Percentiles rank a stretch among this genome's conserved stretches.
Conservation (phyloP, 2,797 vertebrate species). For the Pelobates cultripes region DNA sequence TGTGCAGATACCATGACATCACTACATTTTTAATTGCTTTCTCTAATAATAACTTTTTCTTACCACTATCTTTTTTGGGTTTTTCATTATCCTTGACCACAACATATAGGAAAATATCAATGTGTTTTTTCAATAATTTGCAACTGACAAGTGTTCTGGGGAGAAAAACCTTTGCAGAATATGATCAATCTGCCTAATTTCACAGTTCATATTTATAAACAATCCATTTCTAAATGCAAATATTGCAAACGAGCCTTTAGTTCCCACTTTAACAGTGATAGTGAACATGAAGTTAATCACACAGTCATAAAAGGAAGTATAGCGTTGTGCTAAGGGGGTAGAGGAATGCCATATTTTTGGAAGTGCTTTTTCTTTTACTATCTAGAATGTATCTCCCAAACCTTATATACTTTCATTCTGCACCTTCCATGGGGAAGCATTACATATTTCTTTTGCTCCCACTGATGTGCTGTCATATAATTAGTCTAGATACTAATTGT, state of each 20-base stretch:
- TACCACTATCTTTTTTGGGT: too few relatives aligned
- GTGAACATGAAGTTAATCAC: not conserved
- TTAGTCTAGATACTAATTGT: not conserved
- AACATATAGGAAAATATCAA: too few relatives aligned
- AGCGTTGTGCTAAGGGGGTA: not conserved
- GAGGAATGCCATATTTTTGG: not conserved
- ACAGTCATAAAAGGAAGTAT: not conserved
- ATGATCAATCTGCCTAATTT: not conserved
- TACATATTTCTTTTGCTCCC: not conserved
- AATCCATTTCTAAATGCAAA: not conserved
- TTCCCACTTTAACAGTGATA: not conserved
- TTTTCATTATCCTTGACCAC: too few relatives aligned
- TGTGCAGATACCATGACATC: too few relatives aligned
- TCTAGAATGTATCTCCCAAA: not conserved
- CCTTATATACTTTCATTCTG: not conserved
- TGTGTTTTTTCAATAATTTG: too few relatives aligned
- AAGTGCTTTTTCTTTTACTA: constrained; percentile 12
- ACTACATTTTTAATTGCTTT: too few relatives aligned
- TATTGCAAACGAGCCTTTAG: not conserved
- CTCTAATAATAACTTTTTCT: too few relatives aligned
- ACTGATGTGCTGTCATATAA: not conserved
- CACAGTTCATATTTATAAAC: not conserved
- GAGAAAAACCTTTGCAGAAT: too few relatives aligned
- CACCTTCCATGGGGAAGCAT: not conserved
- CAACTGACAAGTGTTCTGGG: too few relatives aligned